Base-by-base conservation (phyloP, 2,113 vertebrate species). In the Muntiacus reevesi region DNA sequence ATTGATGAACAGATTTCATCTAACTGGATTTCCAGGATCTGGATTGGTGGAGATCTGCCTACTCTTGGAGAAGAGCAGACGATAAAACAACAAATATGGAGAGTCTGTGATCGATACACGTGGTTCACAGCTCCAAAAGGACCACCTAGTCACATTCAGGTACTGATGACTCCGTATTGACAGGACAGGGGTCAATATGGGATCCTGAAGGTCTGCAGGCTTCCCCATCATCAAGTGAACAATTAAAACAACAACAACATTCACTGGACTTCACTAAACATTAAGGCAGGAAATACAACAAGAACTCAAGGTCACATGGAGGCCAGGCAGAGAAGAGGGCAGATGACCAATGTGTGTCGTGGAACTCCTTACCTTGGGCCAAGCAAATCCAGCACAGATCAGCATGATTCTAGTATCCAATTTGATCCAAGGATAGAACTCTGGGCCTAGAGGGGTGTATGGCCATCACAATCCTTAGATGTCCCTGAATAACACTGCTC, bases 301-400 rank as follows among this genome's bases (percentile, higher is more conserved):
- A 93, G 50, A 21, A 47, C 40, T 81, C 83, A 36, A 87, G 60
- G 33, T n/a, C 59, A 52, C 28, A 19, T 33, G 0, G 1, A 79
- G 52, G 15, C 11, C 13, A 82, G n/a, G 9, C 59, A 86, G 78
- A 30, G 47, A 14, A 27, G 28, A 57, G 60, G n/a, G 13, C 47
- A n/a, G 17, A 36, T 13, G 40, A 11, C 0, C 6, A 10, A 5
- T 1, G 5, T 2, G 13, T 10, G 30, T 47, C 10, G 3, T 7
- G 3, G 54, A 3, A 27, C 7, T 71, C 45, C 30, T 85, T 3
- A 55, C 78, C 28, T 47, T 33, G 43, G 33, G 21, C 78, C 89
- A 87, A 81, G 43, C 45, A 83, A 60, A 71, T 1, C 40, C 13
- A n/a, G 59, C 45, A 33, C n/a, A 14, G 40, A 67, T 0, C 84